Conservation (phyloP, 2,113 vertebrate species). For the Myiagra hebetior region DNA sequence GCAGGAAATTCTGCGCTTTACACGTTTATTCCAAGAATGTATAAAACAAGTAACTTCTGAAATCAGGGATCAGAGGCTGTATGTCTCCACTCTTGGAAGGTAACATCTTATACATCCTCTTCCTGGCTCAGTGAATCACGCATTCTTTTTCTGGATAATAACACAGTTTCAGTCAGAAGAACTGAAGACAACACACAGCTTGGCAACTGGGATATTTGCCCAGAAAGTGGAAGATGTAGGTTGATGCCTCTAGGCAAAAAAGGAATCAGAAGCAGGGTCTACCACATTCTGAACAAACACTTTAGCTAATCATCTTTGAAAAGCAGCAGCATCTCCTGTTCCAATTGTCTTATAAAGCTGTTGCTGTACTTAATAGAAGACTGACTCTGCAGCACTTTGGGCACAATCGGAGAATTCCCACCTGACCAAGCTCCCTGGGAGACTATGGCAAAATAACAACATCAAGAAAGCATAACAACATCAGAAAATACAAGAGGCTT, state of each 20-base stretch:
- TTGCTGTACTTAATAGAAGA: neutral
- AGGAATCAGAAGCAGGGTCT: conserved; percentile 8
- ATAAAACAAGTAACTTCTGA: neutral
- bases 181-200: conserved; percentile 1
- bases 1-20: neutral
- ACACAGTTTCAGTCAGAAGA: conserved; percentile 8
- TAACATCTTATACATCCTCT: neutral
- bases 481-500: neutral
- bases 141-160: neutral
- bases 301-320: neutral
- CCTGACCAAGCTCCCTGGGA: neutral
- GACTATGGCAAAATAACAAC: neutral
- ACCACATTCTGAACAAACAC: conserved; percentile 24
- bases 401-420: neutral
- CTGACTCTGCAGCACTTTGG: neutral
- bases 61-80: neutral
- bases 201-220: neutral
- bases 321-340: neutral
- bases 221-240: conserved; percentile 1
- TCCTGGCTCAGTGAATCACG: neutral
- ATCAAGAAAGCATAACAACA: neutral
- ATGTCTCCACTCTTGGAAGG: neutral
- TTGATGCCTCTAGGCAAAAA: conserved; percentile 28
- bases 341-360: neutral
- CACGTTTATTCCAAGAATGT: neutral